phyloP scores from a whole-genome alignment of 2,888 invertebrate genomes.

The Caenorhabditis japonica region DNA sequence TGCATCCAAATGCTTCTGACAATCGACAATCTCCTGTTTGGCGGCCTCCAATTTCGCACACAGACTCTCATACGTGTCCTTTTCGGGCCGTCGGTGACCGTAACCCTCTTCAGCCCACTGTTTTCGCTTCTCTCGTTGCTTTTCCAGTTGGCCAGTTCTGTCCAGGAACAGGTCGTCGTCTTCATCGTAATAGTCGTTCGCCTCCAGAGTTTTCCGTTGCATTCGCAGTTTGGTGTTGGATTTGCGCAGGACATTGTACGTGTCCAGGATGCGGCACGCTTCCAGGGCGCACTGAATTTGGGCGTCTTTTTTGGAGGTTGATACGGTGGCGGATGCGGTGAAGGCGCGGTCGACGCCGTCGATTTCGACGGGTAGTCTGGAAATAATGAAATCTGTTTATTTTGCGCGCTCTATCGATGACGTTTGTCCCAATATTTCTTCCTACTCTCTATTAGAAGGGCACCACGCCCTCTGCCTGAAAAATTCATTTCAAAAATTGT shows the following conservation, averaged over 20 bases:
- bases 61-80: slow-evolving; percentile 63
- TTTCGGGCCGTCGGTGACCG: slow-evolving; percentile 26
- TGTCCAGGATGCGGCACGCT: slow-evolving; percentile 91
- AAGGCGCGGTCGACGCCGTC: slow-evolving; percentile 61
- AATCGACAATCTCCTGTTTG: slow-evolving; percentile 52
- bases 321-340: slow-evolving; percentile 61
- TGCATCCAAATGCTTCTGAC: slow-evolving; percentile 55
- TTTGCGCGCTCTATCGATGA: too few species aligned
- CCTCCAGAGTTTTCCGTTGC: slow-evolving; percentile 63
- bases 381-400: slow-evolving; percentile 5
- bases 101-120: slow-evolving; percentile 76
- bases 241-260: slow-evolving; percentile 84
- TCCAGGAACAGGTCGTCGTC: slow-evolving; percentile 97
- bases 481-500: too few species aligned
- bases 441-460: too few species aligned
- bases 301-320: slow-evolving; percentile 66
- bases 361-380: slow-evolving; percentile 64
- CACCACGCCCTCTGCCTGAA: too few species aligned
- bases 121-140: slow-evolving; percentile 87
- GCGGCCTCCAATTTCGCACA: slow-evolving; percentile 55
- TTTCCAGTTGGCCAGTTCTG: slow-evolving; percentile 91
- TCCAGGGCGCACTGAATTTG: slow-evolving; percentile 88
- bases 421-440: too few species aligned
- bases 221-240: slow-evolving; percentile 52
- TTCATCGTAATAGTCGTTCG: slow-evolving; percentile 90